These are phyloP conservation scores for Porites australiensis DNA, from an alignment of 64 coral and sea anemone species.

Conservation along the genomic window DNA sequence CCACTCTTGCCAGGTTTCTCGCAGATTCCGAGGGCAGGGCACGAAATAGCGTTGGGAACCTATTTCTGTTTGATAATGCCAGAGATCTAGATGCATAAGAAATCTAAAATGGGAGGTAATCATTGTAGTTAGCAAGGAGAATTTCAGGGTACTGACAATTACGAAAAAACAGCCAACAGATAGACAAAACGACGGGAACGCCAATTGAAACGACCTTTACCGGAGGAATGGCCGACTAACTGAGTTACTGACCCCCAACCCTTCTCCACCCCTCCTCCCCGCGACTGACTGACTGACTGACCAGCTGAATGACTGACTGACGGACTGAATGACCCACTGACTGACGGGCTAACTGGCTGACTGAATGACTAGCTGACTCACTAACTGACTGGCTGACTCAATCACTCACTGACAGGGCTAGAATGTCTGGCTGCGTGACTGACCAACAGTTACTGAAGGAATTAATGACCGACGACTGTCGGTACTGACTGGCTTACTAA, in stretches of 20 bases:
- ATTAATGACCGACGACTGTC: no score
- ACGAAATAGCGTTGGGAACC: conserved; percentile 91
- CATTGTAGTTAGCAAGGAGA: no score
- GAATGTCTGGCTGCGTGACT: no score
- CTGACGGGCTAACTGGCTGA: background rate
- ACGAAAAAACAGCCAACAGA: background rate
- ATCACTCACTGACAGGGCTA: no score
- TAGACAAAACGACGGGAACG: background rate
- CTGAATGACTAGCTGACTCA: background rate
- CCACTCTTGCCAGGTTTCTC: conserved; percentile 81
- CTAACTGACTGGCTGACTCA: no score
- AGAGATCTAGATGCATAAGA: conserved; percentile 88
- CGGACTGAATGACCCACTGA: background rate
- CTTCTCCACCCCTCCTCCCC: no score
- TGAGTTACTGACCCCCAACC: background rate
- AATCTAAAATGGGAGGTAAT: conserved; percentile 39
- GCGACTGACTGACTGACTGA: background rate
- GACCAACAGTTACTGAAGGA: no score
- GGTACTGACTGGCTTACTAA: no score
- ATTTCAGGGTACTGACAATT: background rate
- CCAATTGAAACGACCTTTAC: background rate
- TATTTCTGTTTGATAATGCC: conserved; percentile 76
- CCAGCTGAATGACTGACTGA: background rate
- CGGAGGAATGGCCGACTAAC: background rate
- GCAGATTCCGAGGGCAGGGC: conserved; percentile 89